phyloP scores from a whole-genome alignment of 2,888 invertebrate species.

The Papilio demoleus region DNA sequence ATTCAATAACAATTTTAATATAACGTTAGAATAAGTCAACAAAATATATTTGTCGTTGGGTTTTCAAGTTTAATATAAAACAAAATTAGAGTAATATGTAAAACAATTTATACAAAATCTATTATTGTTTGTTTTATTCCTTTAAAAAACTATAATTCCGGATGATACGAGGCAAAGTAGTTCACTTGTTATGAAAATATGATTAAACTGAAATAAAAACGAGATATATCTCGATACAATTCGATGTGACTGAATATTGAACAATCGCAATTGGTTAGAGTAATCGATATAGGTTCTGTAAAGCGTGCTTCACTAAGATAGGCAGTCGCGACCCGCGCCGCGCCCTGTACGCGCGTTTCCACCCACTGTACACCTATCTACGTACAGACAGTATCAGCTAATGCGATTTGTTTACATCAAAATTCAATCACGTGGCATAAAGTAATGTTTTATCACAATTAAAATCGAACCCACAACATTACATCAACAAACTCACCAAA shows the following conservation, averaged over 20 bases:
- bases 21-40: not conserved
- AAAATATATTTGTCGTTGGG: not conserved
- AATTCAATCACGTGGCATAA: slow-evolving; percentile 55
- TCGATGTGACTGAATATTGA: slow-evolving; percentile 1
- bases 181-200: not conserved
- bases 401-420: slow-evolving; percentile 62
- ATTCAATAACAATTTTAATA: too few species aligned
- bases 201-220: not conserved
- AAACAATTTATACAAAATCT: not conserved
- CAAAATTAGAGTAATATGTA: not conserved
- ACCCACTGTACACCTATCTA: slow-evolving; percentile 46
- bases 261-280: slow-evolving; percentile 3
- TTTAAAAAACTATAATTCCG: not conserved
- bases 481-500: slow-evolving; percentile 44
- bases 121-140: not conserved
- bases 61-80: not conserved
- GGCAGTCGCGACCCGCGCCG: slow-evolving; percentile 64
- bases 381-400: slow-evolving; percentile 51
- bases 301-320: slow-evolving; percentile 51
- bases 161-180: not conserved
- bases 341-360: slow-evolving; percentile 63
- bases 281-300: slow-evolving; percentile 48
- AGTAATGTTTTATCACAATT: slow-evolving; percentile 49
- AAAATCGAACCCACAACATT: slow-evolving; percentile 39
- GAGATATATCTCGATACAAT: slow-evolving; percentile 28